These are phyloP conservation scores for Noctua fimbriata DNA, from an alignment of 2,888 invertebrate genomes.

Conservation along the genomic window DNA sequence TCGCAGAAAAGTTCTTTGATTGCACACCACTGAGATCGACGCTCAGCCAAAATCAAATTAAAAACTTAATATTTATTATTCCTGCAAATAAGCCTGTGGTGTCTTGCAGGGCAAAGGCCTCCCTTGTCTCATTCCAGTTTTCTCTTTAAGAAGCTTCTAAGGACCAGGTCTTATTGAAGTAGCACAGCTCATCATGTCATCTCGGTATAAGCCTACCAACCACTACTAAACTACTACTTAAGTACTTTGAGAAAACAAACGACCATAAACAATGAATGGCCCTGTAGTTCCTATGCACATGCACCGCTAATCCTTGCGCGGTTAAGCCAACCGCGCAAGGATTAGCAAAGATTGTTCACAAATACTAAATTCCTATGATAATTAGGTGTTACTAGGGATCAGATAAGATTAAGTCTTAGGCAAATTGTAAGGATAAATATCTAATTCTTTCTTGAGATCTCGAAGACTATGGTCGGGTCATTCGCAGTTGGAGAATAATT, in stretches of 20 bases:
- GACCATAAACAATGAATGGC: background rate
- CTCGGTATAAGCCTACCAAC: background rate
- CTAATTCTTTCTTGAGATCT: slow-evolving; percentile 93
- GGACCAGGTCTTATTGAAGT: background rate
- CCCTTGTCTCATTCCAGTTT: no score
- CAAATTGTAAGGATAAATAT: slow-evolving; percentile 21
- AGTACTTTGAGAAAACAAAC: background rate
- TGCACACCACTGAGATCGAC: background rate
- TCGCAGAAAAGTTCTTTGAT: background rate
- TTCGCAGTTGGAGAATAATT: background rate
- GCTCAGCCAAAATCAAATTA: background rate
- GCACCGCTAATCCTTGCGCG: no score
- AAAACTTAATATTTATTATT: background rate
- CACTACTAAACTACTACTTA: background rate
- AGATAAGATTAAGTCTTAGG: slow-evolving; percentile 3
- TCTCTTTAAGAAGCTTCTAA: background rate
- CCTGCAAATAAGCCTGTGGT: background rate
- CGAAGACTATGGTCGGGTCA: slow-evolving; percentile 91
- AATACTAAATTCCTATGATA: background rate
- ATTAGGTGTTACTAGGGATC: background rate
- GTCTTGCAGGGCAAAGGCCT: background rate
- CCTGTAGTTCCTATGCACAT: background rate
- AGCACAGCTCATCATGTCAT: background rate
- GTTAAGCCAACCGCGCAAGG: background rate
- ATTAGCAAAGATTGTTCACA: slow-evolving; percentile 8